Base-by-base conservation (phyloP, 2,113 vertebrate genomes). In the Propithecus coquereli region DNA sequence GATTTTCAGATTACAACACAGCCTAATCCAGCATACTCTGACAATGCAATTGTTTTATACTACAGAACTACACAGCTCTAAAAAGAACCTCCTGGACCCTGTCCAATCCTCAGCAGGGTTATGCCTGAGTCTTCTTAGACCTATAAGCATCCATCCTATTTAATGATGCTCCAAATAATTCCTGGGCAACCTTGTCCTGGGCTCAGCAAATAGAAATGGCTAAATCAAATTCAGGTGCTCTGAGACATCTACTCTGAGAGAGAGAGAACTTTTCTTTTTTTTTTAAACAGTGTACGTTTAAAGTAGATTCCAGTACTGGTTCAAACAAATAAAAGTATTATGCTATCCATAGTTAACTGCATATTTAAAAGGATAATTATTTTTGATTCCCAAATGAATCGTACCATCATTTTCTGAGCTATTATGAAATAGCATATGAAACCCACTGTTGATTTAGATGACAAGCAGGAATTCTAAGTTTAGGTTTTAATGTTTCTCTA, bases 341-440 rank as follows among this genome's bases (percentile, higher is more conserved):
- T 81, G 43, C 13, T 52, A 94, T 34, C 34, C 52, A 91, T 40
- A 90, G 52, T 73, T 66, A 95, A 91, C 14, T 90, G 57, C 18
- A 87, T n/a, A 94, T 94, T 82, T 94, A 86, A 95, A 91, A 91
- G 37, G 47, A 85, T 80, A 83, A 95, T 93, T 95, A 71, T 77
- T 91, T 87, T 91, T 74, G 37, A 83, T 59, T 80, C 57, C 13
- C 13, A 81, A 92, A 91, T 96, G 59, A 97, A 92, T 76, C 70
- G 93, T 66, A 66, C 34, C 40, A 95, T 77, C 61, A 86, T 63
- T 16, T 97, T 88, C 65, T 32, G 32, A 93, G 37, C n/a, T 95
- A 80, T 79, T 92, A 52, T 30, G 30, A 92, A 95, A 66, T 3
- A 91, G 37, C 63, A 91, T 18, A 85, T 68, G 57, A 91, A 96